Percentiles rank a stretch among this genome's conserved stretches.
Conservation (phyloP, 2,113 vertebrate genomes). For the Neogale vison region DNA sequence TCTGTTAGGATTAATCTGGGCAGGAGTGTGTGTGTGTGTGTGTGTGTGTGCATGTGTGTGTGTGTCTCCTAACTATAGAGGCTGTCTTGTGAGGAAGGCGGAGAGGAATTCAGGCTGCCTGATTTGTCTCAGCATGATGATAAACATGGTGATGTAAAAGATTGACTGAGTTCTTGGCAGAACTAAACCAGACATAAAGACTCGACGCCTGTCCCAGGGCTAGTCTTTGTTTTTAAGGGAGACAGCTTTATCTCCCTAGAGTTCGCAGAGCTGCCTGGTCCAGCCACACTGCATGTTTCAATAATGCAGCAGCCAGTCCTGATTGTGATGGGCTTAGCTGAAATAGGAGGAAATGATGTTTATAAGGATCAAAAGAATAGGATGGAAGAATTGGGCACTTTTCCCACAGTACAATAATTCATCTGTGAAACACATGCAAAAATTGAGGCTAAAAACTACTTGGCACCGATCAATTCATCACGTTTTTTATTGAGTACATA, state of each 20-base stretch:
- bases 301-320: background rate
- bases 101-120: background rate
- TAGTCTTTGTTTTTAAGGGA: background rate
- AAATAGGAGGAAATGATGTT: background rate
- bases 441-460: background rate
- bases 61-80: background rate
- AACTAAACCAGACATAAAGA: background rate
- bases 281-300: background rate
- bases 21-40: background rate
- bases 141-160: background rate
- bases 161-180: background rate
- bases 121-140: background rate
- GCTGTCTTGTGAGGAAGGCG: background rate
- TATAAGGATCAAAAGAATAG: background rate
- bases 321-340: background rate
- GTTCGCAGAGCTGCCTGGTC: background rate
- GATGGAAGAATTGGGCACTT: background rate
- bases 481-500: background rate
- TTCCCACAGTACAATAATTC: too few species aligned
- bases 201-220: fast-evolving
- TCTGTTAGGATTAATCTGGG: background rate
- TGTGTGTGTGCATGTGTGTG: background rate
- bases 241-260: background rate
- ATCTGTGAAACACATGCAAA: background rate
- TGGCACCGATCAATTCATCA: background rate